These are phyloP conservation scores for Cerceris ruficornis DNA, from an alignment of 2,888 invertebrate genomes.

Conservation along the genomic window DNA sequence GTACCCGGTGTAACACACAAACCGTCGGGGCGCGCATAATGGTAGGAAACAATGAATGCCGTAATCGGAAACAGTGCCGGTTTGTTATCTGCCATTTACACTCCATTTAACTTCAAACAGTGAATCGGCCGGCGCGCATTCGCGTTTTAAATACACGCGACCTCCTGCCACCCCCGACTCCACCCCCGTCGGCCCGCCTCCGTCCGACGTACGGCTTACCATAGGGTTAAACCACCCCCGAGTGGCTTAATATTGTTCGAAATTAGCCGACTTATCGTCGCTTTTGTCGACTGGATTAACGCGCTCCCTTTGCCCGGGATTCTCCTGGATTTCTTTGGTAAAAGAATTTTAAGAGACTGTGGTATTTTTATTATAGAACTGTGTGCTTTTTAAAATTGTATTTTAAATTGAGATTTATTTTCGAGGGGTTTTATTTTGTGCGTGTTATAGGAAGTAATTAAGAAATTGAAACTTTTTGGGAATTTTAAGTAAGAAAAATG, in stretches of 20 bases:
- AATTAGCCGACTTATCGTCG: slow-evolving; percentile 73
- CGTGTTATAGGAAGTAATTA: no score
- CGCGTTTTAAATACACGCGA: slow-evolving; percentile 80
- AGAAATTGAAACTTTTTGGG: no score
- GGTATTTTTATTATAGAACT: neutral
- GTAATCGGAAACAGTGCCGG: slow-evolving; percentile 82
- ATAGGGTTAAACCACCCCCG: slow-evolving; percentile 76
- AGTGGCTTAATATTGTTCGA: slow-evolving; percentile 72
- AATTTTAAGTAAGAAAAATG: no score
- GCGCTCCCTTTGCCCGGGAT: neutral
- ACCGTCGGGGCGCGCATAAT: slow-evolving; percentile 81
- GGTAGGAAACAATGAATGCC: slow-evolving; percentile 82
- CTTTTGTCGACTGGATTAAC: slow-evolving; percentile 26
- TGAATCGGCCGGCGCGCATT: slow-evolving; percentile 79
- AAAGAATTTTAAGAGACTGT: neutral
- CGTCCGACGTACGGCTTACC: slow-evolving; percentile 62
- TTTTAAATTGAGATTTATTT: no score
- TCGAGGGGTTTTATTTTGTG: no score
- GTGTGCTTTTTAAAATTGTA: no score
- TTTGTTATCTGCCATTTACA: slow-evolving; percentile 82
- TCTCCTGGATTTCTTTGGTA: neutral
- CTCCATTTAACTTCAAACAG: slow-evolving; percentile 82
- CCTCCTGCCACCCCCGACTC: slow-evolving; percentile 59
- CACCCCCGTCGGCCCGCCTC: slow-evolving; percentile 6
- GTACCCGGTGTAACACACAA: slow-evolving; percentile 79